These are phyloP conservation scores for Boloria euphrosyne DNA, from an alignment of 2,888 invertebrate genomes.

Conservation along the genomic window DNA sequence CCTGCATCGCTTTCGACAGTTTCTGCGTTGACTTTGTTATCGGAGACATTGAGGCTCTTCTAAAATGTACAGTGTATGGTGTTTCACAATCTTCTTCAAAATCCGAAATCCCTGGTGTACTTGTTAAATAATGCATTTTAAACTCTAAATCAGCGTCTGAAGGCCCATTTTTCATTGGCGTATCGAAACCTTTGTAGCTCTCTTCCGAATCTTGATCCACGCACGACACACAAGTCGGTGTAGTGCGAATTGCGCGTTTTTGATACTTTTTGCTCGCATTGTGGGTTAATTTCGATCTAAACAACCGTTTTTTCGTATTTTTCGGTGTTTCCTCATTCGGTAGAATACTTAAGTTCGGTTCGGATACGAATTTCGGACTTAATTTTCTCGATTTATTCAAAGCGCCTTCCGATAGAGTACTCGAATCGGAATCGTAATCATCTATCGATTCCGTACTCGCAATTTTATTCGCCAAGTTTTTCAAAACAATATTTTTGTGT, in stretches of 20 bases:
- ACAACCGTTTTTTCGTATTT: conserved; percentile 67
- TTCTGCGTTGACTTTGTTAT: conserved; percentile 93
- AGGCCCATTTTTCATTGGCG: conserved; percentile 58
- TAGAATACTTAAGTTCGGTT: conserved; percentile 71
- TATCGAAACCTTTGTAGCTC: conserved; percentile 49
- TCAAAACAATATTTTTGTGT: conserved; percentile 72
- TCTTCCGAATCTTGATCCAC: conserved; percentile 66
- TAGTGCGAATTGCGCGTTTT: conserved; percentile 62
- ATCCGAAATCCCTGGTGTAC: conserved; percentile 70
- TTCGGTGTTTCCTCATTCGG: conserved; percentile 69
- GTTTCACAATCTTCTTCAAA: conserved; percentile 65
- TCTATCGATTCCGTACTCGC: conserved; percentile 65
- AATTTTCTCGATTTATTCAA: conserved; percentile 60
- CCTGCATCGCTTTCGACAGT: conserved; percentile 95
- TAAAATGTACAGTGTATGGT: conserved; percentile 72
- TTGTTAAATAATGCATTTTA: conserved; percentile 68
- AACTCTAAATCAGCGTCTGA: conserved; percentile 48
- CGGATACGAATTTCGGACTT: conserved; percentile 77
- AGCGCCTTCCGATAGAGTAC: conserved; percentile 73
- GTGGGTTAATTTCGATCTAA: conserved; percentile 68
- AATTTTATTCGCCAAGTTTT: conserved; percentile 73
- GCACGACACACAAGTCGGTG: conserved; percentile 75
- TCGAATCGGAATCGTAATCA: conserved; percentile 71
- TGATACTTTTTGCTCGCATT: conserved; percentile 71
- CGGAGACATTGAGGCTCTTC: conserved; percentile 92